Base-by-base conservation (phyloP, 2,113 vertebrate species). In the Prunella fulvescens region DNA sequence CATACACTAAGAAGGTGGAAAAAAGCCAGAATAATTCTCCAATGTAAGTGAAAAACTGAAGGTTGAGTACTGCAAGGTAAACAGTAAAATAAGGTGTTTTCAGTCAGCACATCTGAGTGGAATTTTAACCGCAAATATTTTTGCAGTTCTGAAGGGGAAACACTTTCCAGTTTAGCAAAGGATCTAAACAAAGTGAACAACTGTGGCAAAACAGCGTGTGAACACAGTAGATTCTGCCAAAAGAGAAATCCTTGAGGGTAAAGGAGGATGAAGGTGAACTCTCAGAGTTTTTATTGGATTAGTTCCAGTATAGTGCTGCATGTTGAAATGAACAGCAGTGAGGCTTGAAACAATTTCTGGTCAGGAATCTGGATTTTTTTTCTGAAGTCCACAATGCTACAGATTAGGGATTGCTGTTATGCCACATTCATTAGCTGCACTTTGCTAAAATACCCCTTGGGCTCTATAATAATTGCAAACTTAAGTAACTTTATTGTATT, bases 261-360 rank as follows among this genome's bases (percentile, higher is more conserved):
- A 95, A 95, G 58, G 61, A 94, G 81, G 64, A 94, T 94, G 95
- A 97, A 97, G 95, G 96, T 97, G 93, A 96, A 97, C 90, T 90
- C 71, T 88, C 50, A 24, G 93, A 87, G 80, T 95, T 94, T 96
- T 95, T 88, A 94, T 92, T 96, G 92, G 85, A 93, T 97, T 96
- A 95, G 88, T 96, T 97, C 81, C 96, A 96, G 92, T 83, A 15
- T 45, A 95, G 81, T 48, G 50, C 88, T 90, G 92, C 40, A 67
- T 94, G 88, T 78, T 88, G 74, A 97, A 90, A 93, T 82, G 58
- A 95, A 70, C 35, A 96, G 67, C 79, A 74, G 19, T 1, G 7
- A 93, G 51, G 74, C 37, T 93, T 92, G 64, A 92, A 92, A 90
- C 37, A 95, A 90, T 71, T 83, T 90, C 85, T 95, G 60, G 74